phyloP scores from a whole-genome alignment of 2,113 vertebrate genomes.

The Ondatra zibethicus region DNA sequence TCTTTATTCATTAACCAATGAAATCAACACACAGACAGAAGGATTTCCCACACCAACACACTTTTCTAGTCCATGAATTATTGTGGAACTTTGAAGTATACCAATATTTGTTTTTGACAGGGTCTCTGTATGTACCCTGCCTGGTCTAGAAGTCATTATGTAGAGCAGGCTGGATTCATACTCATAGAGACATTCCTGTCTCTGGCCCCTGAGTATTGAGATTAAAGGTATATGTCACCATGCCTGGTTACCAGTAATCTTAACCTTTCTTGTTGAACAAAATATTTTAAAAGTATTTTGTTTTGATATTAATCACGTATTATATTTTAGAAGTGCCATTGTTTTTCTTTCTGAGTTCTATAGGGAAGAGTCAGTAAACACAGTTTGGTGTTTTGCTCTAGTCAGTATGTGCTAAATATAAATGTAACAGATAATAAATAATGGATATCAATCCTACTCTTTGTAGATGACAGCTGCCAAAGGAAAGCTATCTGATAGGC shows the following conservation, averaged over 20 bases:
- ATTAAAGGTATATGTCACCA: background rate
- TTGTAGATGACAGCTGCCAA: background rate
- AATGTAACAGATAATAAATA: conserved; percentile 11
- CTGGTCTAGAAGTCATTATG: background rate
- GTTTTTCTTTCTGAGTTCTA: conserved; percentile 32
- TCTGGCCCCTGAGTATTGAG: background rate
- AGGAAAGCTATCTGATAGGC: background rate
- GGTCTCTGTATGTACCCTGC: background rate
- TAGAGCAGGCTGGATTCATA: background rate
- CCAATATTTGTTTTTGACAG: background rate
- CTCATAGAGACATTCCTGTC: background rate
- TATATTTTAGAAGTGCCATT: background rate
- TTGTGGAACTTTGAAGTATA: background rate
- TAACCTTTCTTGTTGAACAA: conserved; percentile 25
- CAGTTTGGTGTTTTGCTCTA: conserved; percentile 15
- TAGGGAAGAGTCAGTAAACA: conserved; percentile 7
- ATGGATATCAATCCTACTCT: conserved; percentile 5
- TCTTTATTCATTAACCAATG: no score
- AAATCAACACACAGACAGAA: background rate
- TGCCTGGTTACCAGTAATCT: background rate
- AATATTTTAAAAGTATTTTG: background rate
- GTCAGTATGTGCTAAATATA: background rate
- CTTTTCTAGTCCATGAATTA: background rate
- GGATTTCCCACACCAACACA: background rate
- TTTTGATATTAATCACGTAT: conserved; percentile 20